A percentile compares a stretch with the other conserved stretches of the same genome.
phyloP scores from a whole-genome alignment of 2,888 invertebrate species.

The Lasioglossum pauxillum region DNA sequence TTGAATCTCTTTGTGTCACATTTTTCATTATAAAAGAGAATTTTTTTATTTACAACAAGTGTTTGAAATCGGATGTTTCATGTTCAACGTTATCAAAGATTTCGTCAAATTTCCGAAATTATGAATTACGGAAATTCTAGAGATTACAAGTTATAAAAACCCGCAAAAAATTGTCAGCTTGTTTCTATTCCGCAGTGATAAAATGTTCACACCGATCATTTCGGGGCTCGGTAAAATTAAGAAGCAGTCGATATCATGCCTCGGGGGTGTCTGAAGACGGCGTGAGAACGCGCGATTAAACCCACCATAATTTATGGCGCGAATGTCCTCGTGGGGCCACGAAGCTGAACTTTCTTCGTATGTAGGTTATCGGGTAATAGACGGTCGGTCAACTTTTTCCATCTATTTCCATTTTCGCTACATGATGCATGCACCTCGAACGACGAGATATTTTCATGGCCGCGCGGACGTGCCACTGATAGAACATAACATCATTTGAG shows the following conservation, averaged over 20 bases:
- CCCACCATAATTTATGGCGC: slow-evolving; percentile 58
- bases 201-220: not conserved
- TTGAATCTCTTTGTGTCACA: no score
- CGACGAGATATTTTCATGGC: slow-evolving; percentile 3
- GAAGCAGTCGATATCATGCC: slow-evolving; percentile 53
- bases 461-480: not conserved
- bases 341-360: slow-evolving; percentile 67
- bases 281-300: slow-evolving; percentile 61
- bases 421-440: slow-evolving; percentile 2
- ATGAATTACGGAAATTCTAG: not conserved
- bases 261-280: not conserved
- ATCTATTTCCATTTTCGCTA: slow-evolving; percentile 71
- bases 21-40: no score
- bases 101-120: not conserved
- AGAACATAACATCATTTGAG: not conserved
- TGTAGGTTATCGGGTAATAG: slow-evolving; percentile 74
- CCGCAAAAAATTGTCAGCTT: not conserved
- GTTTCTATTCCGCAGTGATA: not conserved
- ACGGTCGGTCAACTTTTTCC: slow-evolving; percentile 72
- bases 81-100: no score
- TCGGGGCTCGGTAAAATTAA: slow-evolving; percentile 41
- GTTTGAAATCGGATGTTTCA: no score
- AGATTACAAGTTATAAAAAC: not conserved
- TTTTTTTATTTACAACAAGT: no score
- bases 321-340: slow-evolving; percentile 38